Percentiles rank a stretch among this genome's conserved stretches.
These are phyloP conservation scores for Bombus superbus DNA, from an alignment of 1,140 invertebrate species.

Conservation along the genomic window DNA sequence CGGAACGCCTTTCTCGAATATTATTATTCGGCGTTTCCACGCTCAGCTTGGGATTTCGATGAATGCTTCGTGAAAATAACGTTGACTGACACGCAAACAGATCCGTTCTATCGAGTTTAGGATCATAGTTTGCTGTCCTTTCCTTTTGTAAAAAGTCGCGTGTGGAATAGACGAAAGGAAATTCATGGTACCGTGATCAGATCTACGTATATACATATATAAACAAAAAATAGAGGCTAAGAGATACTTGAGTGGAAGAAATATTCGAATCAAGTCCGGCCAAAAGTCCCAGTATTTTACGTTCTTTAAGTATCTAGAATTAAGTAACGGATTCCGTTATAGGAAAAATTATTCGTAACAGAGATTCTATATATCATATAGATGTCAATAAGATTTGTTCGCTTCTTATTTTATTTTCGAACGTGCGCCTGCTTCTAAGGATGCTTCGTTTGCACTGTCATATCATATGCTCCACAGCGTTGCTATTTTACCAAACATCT, in stretches of 20 bases:
- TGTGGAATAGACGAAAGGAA: neutral
- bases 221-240: neutral
- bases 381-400: no score
- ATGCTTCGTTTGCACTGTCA: no score
- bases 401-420: no score
- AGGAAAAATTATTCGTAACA: no score
- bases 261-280: neutral
- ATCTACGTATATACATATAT: neutral
- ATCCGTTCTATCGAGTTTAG: neutral
- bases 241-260: neutral
- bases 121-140: neutral
- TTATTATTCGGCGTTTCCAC: conserved; percentile 34
- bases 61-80: neutral
- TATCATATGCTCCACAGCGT: no score
- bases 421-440: no score
- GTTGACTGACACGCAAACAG: neutral
- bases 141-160: neutral
- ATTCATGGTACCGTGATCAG: neutral
- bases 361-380: no score
- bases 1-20: conserved; percentile 25
- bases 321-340: no score
- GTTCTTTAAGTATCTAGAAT: no score
- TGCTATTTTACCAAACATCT: no score
- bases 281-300: no score
- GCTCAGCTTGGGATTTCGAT: neutral